Base-by-base conservation (phyloP, 2,113 vertebrate genomes). In the Cardinalis cardinalis region DNA sequence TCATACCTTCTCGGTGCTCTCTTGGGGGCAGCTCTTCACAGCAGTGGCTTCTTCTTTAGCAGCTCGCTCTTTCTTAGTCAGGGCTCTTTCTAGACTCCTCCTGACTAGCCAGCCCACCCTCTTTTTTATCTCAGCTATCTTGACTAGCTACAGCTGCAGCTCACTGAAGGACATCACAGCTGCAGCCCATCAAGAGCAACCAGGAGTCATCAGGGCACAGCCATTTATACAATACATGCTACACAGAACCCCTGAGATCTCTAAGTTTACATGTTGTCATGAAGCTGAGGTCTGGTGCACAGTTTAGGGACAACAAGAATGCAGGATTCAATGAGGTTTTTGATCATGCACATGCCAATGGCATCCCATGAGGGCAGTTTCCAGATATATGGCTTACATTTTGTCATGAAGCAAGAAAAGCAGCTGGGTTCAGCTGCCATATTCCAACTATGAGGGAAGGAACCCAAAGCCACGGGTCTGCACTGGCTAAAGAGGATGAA, bases 311-410 rank as follows among this genome's bases (percentile, higher is more conserved):
- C 23, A 28, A 44, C 17, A 66, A 24, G 9, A 1, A 16, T 20
- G 15, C 66, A 77, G 52, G 38, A 10, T 74, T 61, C 34, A 81
- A 2, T 16, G 20, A 78, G 29, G 18, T 66, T 74, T 87, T 70
- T 53, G 34, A 46, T 31, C 6, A 0, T 38, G 7, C 32, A 65
- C 29, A 87, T 14, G 41, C n/a, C 0, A 0, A 29, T 31, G 34
- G 4, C 23, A 61, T 48, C 55, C 11, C 10, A 34, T 5, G 26
- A 53, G 32, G 7, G 40, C 10, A 53, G 10, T 25, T 74, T 84
- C 32, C 65, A 87, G 23, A 25, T 31, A 5, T 24, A 52, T 3
- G n/a, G 31, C 31, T 73, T 69, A 31, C 0, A 2, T 52, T 77
- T 81, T 70, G 36, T 23, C 51, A 36, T 0, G 1, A 13, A 31